phyloP scores from a whole-genome alignment of 2,113 vertebrate species.

The Vimba vimba region DNA sequence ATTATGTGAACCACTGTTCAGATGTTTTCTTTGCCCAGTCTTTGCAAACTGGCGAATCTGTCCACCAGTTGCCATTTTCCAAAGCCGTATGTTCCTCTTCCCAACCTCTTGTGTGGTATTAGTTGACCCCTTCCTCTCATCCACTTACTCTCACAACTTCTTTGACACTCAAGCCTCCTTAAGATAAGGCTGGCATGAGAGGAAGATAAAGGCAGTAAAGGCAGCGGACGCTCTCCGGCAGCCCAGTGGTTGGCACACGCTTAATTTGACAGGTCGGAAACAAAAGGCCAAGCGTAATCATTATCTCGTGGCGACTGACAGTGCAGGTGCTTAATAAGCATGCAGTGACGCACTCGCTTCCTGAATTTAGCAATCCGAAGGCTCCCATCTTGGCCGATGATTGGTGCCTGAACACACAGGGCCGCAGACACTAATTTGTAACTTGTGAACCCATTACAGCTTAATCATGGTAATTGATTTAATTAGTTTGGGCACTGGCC shows the following conservation, averaged over 20 bases:
- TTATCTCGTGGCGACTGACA: constrained; percentile 63
- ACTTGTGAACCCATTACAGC: constrained; percentile 59
- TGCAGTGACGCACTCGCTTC: constrained; percentile 57
- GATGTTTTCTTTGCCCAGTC: neutral
- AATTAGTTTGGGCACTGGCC: constrained; percentile 77
- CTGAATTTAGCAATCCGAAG: constrained; percentile 61
- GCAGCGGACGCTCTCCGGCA: constrained; percentile 13
- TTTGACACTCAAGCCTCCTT: neutral
- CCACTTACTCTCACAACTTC: constrained; percentile 22
- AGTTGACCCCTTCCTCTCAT: neutral
- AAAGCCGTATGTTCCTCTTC: neutral
- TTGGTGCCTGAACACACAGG: constrained; percentile 50
- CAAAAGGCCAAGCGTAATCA: constrained; percentile 67
- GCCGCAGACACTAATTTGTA: constrained; percentile 69
- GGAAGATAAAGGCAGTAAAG: neutral
- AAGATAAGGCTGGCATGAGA: neutral
- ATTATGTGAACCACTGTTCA: neutral
- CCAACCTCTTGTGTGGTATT: neutral
- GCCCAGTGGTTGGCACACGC: constrained; percentile 15
- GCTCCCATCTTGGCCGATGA: constrained; percentile 55
- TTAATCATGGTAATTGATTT: constrained; percentile 75
- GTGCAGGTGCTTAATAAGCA: constrained; percentile 78
- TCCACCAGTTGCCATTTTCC: neutral
- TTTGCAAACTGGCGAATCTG: neutral
- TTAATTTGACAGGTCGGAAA: constrained; percentile 65